Base-by-base conservation (phyloP, 2,888 invertebrate genomes). In the Phrixothrix hirtus region DNA sequence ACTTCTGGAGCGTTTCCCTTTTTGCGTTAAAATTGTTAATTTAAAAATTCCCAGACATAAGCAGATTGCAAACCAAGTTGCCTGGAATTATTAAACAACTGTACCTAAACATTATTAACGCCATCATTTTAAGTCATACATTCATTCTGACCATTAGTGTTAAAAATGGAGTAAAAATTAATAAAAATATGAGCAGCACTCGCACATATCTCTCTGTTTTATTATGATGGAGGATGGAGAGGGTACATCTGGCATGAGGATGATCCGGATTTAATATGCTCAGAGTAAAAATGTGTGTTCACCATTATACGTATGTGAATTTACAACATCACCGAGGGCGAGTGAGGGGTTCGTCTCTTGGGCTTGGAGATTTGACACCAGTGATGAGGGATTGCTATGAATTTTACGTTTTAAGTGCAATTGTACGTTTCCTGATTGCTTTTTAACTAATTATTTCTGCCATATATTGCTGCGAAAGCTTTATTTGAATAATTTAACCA, bases 251-350 rank as follows among this genome's bases (percentile, higher is more conserved):
- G 55, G 55, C 50, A 50, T 55, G 62, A 66, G 64, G 61, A 64
- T 61, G 63, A 63, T 64, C 62, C 56, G 58, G 63, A 58, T 64
- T 64, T 64, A 74, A 74, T 73, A 73, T 69, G 71, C 62, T 65
- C 68, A 66, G 70, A 75, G 75, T 74, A 74, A 72, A 75, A 75
- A 75, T 74, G 73, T 75, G 66, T 75, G 75, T 75, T 69, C 66
- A 64, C 72, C 73, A 74, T 75, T 75, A 75, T 66, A 69, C 63
- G 69, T 68, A 67, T 69, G 67, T 67, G 69, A 66, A 69, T 68
- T 69, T 68, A 67, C 67, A 63, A 60, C 64, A 54, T 55, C 50
- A 55, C 48, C 43, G 58, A 46, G 49, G 58, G 55, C 49, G 17
- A 49, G 38, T 13, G 21, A 46, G 42, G 55, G 44, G 41, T 15